Conservation (phyloP, 2,113 vertebrate genomes). For the Nothobranchius kuhntae region DNA sequence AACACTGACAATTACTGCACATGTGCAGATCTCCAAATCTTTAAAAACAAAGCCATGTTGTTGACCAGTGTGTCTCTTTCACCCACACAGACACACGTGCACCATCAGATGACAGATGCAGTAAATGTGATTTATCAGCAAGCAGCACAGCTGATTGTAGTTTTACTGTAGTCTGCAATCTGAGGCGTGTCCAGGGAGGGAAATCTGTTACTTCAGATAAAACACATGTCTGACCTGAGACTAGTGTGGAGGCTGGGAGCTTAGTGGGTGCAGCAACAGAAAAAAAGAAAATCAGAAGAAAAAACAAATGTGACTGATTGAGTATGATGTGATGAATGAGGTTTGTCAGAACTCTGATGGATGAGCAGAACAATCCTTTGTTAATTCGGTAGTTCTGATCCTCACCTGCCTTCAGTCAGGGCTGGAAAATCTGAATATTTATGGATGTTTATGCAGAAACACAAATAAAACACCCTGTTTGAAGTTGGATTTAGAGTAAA, state of each 20-base stretch:
- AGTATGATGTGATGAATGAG: constrained; percentile 16
- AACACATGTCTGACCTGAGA: constrained; percentile 21
- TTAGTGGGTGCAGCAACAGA: not conserved
- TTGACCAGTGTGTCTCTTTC: not conserved
- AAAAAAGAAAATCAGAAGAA: not conserved
- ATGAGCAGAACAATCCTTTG: not conserved
- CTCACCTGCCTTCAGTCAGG: not conserved
- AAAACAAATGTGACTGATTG: not conserved
- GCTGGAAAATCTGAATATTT: not conserved
- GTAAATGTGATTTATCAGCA: constrained; percentile 46
- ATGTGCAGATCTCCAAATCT: not conserved
- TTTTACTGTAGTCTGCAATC: constrained; percentile 29
- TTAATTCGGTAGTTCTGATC: not conserved
- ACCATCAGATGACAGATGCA: constrained; percentile 18
- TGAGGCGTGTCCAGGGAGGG: constrained; percentile 30
- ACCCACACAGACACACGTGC: not conserved
- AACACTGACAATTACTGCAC: constrained; percentile 7
- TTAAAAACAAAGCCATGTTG: not conserved
- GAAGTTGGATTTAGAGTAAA: too few species aligned
- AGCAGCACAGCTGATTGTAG: constrained; percentile 8
- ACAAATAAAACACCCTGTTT: too few species aligned
- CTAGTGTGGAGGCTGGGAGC: not conserved
- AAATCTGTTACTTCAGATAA: constrained; percentile 48
- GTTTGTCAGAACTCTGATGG: constrained; percentile 2
- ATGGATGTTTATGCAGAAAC: too few species aligned